phyloP scores from a whole-genome alignment of 2,113 vertebrate genomes.

The Prietella phreatophila region DNA sequence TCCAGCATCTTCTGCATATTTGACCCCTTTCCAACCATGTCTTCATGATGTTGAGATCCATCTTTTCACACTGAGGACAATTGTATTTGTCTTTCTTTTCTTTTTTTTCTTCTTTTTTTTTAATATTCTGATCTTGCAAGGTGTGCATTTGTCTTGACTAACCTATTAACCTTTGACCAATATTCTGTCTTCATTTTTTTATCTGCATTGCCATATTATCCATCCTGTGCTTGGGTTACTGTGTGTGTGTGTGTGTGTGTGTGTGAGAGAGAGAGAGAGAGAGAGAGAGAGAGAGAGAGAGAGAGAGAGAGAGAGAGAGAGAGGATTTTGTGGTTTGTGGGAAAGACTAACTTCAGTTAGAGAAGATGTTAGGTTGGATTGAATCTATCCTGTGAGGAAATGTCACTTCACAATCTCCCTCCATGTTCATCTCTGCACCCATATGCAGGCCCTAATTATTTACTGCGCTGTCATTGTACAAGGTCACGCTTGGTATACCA shows the following conservation, averaged over 20 bases:
- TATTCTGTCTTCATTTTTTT: not conserved
- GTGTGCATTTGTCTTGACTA: not conserved
- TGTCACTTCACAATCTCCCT: conserved; percentile 24
- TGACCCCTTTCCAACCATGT: too few relatives aligned
- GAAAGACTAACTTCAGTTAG: conserved; percentile 20
- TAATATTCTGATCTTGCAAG: not conserved
- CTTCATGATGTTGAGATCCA: too few relatives aligned
- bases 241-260: not conserved
- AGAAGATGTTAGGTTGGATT: conserved; percentile 33
- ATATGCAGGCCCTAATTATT: conserved; percentile 68
- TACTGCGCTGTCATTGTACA: conserved; percentile 62
- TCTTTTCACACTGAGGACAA: not conserved
- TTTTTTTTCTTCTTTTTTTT: not conserved
- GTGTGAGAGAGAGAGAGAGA: not conserved
- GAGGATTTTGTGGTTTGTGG: conserved; percentile 17
- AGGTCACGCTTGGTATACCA: conserved; percentile 68
- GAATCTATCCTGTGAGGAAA: conserved; percentile 31
- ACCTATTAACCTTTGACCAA: not conserved
- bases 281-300: not conserved
- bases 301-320: conserved; percentile 5
- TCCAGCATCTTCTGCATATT: too few relatives aligned
- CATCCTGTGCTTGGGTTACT: not conserved
- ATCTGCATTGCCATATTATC: not conserved
- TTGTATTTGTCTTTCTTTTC: not conserved
- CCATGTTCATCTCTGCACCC: conserved; percentile 30